Conservation (phyloP, 2,113 vertebrate species). For the Crotalus horridus region DNA sequence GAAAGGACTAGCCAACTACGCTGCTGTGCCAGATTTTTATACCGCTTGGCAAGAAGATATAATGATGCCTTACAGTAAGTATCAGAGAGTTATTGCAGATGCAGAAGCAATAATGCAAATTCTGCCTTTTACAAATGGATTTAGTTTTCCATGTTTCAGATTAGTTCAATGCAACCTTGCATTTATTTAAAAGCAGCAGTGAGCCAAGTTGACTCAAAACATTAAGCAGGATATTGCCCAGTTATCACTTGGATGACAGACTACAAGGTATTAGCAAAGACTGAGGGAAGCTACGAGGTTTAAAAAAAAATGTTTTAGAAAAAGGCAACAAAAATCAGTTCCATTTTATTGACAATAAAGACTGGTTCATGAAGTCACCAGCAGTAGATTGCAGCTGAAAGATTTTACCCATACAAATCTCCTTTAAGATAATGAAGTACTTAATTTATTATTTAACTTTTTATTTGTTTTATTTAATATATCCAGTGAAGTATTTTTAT, state of each 20-base stretch:
- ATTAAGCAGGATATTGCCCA: background rate
- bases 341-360: background rate
- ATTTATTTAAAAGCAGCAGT: background rate
- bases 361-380: background rate
- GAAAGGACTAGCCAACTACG: background rate
- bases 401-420: background rate
- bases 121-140: background rate
- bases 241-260: background rate
- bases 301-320: background rate
- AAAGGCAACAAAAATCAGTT: background rate
- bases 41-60: background rate
- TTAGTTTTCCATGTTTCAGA: background rate
- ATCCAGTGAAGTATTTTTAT: background rate
- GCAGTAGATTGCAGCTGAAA: background rate
- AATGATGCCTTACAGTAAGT: background rate
- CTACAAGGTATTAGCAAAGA: background rate
- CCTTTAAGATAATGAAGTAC: background rate
- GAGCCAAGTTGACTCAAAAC: background rate
- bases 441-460: background rate
- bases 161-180: background rate
- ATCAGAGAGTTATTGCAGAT: background rate
- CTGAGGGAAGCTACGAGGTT: background rate
- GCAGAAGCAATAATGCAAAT: background rate
- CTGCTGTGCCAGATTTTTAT: background rate
- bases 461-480: background rate